These are phyloP conservation scores for Struthio camelus DNA, from an alignment of 2,113 vertebrate species.

Conservation along the genomic window DNA sequence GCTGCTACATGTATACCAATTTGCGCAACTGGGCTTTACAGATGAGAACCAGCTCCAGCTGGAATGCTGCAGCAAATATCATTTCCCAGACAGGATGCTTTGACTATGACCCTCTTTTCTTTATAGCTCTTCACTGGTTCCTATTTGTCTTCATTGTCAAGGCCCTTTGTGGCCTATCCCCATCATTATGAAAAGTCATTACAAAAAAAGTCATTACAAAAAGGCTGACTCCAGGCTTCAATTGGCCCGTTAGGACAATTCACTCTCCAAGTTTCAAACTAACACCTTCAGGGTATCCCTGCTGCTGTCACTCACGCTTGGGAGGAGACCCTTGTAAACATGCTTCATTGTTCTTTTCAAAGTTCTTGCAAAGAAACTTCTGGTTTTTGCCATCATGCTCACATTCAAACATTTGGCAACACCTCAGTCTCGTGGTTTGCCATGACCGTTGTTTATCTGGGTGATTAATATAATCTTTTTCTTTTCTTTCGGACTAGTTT, in stretches of 20 bases:
- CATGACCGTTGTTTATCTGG: background rate
- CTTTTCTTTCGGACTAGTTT: background rate
- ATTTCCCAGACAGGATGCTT: background rate
- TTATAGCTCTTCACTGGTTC: background rate
- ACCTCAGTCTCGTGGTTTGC: background rate
- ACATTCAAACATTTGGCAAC: background rate
- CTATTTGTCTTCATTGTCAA: background rate
- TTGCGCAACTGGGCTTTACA: background rate
- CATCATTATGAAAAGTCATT: background rate
- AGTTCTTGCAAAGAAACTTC: background rate
- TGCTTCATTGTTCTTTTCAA: background rate
- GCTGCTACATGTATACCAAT: background rate
- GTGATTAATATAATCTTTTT: background rate
- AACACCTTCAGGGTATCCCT: background rate
- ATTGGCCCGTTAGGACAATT: background rate
- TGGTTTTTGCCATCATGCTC: background rate
- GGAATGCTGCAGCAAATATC: background rate
- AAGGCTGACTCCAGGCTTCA: background rate
- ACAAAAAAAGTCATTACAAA: background rate
- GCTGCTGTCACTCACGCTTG: background rate
- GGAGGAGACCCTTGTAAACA: background rate
- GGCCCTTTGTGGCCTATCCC: background rate
- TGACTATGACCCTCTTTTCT: background rate
- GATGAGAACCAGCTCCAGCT: background rate
- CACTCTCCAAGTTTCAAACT: background rate